These are phyloP conservation scores for Cataglyphis altisquamis DNA, from an alignment of 2,888 invertebrate genomes.

Conservation along the genomic window DNA sequence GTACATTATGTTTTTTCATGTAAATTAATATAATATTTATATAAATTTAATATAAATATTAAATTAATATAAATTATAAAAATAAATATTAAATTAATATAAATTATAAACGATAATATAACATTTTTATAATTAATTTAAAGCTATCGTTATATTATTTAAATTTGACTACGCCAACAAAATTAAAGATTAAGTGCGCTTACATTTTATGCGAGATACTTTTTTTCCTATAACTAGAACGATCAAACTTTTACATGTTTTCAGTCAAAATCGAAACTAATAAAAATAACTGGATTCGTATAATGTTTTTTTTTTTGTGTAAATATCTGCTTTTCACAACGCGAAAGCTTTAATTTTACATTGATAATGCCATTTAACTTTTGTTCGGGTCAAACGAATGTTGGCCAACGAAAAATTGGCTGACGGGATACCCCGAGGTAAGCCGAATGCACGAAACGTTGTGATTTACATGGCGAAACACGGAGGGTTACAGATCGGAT, in stretches of 20 bases:
- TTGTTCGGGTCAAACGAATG: conserved; percentile 16
- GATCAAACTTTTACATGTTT: neutral
- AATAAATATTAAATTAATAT: too few relatives aligned
- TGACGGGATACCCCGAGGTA: conserved; percentile 27
- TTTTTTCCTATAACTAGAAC: neutral
- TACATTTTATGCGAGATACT: neutral
- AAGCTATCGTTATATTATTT: neutral
- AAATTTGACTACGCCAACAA: neutral
- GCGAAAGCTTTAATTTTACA: conserved; percentile 17
- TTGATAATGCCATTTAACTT: conserved; percentile 18
- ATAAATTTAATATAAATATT: too few relatives aligned
- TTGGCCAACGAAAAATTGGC: conserved; percentile 45
- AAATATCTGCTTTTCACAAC: conserved; percentile 3
- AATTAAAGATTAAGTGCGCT: neutral
- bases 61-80: too few relatives aligned
- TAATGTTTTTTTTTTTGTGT: neutral
- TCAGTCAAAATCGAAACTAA: neutral
- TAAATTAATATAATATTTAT: too few relatives aligned
- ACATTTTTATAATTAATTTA: neutral
- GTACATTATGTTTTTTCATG: neutral
- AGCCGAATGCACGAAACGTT: conserved; percentile 7
- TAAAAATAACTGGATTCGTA: conserved; percentile 9
- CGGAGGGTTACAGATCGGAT: conserved; percentile 50
- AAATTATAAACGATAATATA: too few relatives aligned
- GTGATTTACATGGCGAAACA: conserved; percentile 44